Percentiles rank a stretch among this genome's conserved stretches.
Conservation (phyloP, 53 echinoderm and acorn worm species). For the Astropecten irregularis region DNA sequence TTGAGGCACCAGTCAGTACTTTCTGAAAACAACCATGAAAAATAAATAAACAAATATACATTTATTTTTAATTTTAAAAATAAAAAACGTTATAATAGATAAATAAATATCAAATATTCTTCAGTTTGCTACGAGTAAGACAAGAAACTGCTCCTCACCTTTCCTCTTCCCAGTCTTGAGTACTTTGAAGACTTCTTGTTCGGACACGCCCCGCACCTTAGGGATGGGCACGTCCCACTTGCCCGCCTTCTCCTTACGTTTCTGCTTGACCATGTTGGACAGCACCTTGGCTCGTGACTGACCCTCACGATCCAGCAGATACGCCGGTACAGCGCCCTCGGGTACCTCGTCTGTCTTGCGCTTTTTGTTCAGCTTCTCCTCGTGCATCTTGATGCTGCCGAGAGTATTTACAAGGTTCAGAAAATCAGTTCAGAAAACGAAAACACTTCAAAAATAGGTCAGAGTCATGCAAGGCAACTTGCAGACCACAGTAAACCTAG, state of each 20-base stretch:
- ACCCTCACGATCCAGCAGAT: conserved; percentile 95
- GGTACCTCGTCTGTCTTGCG: conserved; percentile 88
- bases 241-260: conserved; percentile 98
- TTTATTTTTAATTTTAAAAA: too few relatives aligned
- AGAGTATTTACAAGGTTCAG: neutral
- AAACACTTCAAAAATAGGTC: neutral
- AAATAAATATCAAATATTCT: too few relatives aligned
- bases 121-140: too few relatives aligned
- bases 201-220: conserved; percentile 88
- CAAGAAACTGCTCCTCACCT: conserved; percentile 65
- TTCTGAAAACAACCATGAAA: too few relatives aligned
- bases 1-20: too few relatives aligned
- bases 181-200: conserved; percentile 97
- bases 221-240: conserved; percentile 99
- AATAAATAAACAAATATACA: too few relatives aligned
- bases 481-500: too few relatives aligned
- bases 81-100: too few relatives aligned
- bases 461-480: too few relatives aligned
- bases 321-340: conserved; percentile 98
- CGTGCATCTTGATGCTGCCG: conserved; percentile 96
- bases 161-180: conserved; percentile 94
- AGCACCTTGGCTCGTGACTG: conserved; percentile 95
- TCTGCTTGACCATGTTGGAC: conserved; percentile 99
- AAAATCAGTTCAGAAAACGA: neutral
- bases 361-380: conserved; percentile 93